A percentile compares a stretch with the other conserved stretches of the same genome.
Evolutionary conservation across 2,888 invertebrate genomes (phyloP).

Genomic region (Chromoteleia sp.): DNA sequence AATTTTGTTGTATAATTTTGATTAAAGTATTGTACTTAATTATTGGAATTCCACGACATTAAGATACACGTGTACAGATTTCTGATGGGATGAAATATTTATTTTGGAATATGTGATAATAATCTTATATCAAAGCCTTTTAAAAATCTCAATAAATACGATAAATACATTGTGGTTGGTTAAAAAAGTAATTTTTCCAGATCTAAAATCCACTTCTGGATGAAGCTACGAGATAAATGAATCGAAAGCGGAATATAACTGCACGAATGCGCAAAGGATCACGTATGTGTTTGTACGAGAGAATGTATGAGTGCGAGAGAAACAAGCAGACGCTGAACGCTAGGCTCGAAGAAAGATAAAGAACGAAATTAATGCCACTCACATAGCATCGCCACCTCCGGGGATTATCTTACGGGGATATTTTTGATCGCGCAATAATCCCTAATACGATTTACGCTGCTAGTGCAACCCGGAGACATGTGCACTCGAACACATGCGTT

Average conservation of each 20-base stretch:
- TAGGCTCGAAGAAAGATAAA: conserved; percentile 69
- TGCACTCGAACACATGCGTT: conserved; percentile 53
- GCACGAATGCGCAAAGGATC: conserved; percentile 25
- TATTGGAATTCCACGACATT: too few species aligned
- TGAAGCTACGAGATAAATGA: conserved; percentile 76
- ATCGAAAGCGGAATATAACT: conserved; percentile 72
- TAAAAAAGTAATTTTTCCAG: conserved; percentile 22
- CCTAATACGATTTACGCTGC: conserved; percentile 84
- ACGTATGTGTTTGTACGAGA: conserved; percentile 12
- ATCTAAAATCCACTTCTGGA: conserved; percentile 34
- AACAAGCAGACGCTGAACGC: conserved; percentile 15
- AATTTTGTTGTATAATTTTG: too few species aligned
- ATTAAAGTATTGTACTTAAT: too few species aligned
- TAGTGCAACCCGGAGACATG: conserved; percentile 75
- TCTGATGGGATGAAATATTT: background rate
- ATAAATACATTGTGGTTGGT: conserved; percentile 21
- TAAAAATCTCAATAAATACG: background rate
- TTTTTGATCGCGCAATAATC: conserved; percentile 85
- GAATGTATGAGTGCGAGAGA: conserved; percentile 37
- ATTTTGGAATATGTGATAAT: conserved; percentile 3
- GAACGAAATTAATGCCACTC: conserved; percentile 80
- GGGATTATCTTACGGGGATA: conserved; percentile 84
- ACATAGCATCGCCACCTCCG: conserved; percentile 78
- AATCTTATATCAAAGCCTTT: conserved; percentile 9
- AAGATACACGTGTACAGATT: background rate